A percentile compares a stretch with the other conserved stretches of the same genome.
These are phyloP conservation scores for Boulengeromyrus knoepffleri DNA, from an alignment of 2,113 vertebrate species.

Conservation along the genomic window DNA sequence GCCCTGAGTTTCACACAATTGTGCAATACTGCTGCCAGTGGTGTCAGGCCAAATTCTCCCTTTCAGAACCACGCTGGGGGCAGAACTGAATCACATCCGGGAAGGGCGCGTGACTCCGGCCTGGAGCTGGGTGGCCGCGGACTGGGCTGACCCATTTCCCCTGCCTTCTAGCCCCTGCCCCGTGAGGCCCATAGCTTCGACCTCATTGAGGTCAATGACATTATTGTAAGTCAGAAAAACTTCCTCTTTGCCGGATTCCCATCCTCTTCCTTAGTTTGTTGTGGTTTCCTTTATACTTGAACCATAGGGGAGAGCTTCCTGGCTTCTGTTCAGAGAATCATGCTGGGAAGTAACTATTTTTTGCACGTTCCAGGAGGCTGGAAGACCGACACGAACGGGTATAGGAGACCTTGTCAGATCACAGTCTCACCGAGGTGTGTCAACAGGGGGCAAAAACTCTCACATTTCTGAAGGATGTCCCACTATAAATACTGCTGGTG, in stretches of 20 bases:
- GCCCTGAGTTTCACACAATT: not conserved
- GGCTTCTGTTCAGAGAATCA: conserved; percentile 1
- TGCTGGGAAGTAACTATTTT: not conserved
- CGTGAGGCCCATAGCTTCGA: not conserved
- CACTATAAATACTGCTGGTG: not conserved
- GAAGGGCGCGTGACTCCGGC: not conserved
- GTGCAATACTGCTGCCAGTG: not conserved
- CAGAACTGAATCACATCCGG: not conserved
- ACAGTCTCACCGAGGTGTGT: not conserved
- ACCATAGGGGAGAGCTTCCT: not conserved
- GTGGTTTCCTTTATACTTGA: not conserved
- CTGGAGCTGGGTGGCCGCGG: not conserved
- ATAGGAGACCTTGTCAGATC: not conserved
- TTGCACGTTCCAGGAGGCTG: not conserved
- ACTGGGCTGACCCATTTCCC: conserved; percentile 1
- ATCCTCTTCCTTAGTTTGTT: conserved; percentile 14
- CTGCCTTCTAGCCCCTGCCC: not conserved
- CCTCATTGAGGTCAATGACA: not conserved
- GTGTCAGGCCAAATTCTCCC: not conserved
- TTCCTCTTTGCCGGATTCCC: conserved; percentile 11
- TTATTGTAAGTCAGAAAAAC: not conserved
- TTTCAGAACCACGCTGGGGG: not conserved
- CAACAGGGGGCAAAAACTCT: not conserved
- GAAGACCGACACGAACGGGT: not conserved
- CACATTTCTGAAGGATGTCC: not conserved